Evolutionary conservation across 2,888 invertebrate species (phyloP), one percentile per base, ranked within the genome.

Genomic region (Aphidius colemani): DNA sequence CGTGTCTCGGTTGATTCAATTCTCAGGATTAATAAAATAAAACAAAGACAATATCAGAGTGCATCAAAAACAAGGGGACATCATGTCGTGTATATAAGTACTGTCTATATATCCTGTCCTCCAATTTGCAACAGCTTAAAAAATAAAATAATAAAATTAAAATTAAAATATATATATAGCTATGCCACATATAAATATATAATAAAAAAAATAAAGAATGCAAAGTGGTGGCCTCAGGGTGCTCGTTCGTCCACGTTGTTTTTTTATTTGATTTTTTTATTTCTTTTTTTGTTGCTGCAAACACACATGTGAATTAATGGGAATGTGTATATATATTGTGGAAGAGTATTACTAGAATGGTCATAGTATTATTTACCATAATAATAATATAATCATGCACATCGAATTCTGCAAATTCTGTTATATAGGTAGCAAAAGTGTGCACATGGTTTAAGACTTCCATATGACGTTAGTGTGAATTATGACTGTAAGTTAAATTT

Each of bases 391-490:
- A 30, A 30, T 5, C 30, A 30, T 30, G 30, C 30, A 30, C 30
- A 30, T 30, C 30, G 30, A 30, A 30, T 30, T 30, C 30, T 30
- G 30, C 5, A 30, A 30, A 30, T 30, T 30, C 30, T 30, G 30
- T 30, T 30, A 30, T 18, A 18, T 30, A 30, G 67, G 67, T 67
- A 67, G 67, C 67, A 67, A 64, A 67, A 66, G 65, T 53, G 64
- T 64, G 67, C 30, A 30, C 30, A 30, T 30, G 30, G 30, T 30
- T 30, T 30, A 30, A 30, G 30, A 30, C 5, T 55, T 56, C 64
- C 67, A 62, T 66, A 69, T 69, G 67, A 69, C 67, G 70, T 68
- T 60, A 66, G 65, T 60, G 70, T 69, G 71, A 71, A 70, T 70
- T 70, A 69, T 69, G 59, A 67, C 58, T 65, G 3, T 30, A 0